Percentiles rank a stretch among this genome's conserved stretches.
Evolutionary conservation across 2,797 vertebrate species (phyloP).

Genomic region (Bucorvus abyssinicus): DNA sequence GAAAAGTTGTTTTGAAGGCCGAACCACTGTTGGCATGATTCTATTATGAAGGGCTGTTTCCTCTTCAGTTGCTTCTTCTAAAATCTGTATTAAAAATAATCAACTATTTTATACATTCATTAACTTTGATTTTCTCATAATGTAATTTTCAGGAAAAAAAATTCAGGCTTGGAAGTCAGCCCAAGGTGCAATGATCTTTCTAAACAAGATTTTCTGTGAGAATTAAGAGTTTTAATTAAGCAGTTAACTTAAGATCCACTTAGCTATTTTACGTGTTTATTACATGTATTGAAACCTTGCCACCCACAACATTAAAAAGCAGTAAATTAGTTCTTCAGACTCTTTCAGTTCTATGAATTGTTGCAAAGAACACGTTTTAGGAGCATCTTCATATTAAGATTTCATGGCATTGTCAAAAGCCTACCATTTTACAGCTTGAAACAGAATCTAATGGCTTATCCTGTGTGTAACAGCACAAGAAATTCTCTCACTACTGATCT

Average conservation of each 20-base stretch:
- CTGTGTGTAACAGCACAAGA: background rate
- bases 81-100: constrained; percentile 76
- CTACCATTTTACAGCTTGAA: background rate
- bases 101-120: background rate
- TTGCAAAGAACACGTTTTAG: background rate
- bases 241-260: background rate
- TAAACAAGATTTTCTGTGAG: background rate
- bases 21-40: constrained; percentile 97
- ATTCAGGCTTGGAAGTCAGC: background rate
- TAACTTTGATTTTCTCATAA: background rate
- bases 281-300: background rate
- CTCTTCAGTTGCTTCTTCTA: constrained; percentile 97
- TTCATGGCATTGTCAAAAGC: background rate
- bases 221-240: background rate
- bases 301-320: background rate
- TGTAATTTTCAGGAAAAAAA: background rate
- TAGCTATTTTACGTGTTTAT: background rate
- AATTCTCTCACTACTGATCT: background rate
- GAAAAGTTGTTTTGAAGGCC: constrained; percentile 89
- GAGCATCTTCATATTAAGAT: background rate
- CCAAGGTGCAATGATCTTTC: background rate
- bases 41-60: constrained; percentile 94
- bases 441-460: background rate
- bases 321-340: background rate
- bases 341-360: background rate